A percentile compares a stretch with the other conserved stretches of the same genome.
Evolutionary conservation across 2,888 invertebrate species (phyloP).

Genomic region (Phlogophora meticulosa): DNA sequence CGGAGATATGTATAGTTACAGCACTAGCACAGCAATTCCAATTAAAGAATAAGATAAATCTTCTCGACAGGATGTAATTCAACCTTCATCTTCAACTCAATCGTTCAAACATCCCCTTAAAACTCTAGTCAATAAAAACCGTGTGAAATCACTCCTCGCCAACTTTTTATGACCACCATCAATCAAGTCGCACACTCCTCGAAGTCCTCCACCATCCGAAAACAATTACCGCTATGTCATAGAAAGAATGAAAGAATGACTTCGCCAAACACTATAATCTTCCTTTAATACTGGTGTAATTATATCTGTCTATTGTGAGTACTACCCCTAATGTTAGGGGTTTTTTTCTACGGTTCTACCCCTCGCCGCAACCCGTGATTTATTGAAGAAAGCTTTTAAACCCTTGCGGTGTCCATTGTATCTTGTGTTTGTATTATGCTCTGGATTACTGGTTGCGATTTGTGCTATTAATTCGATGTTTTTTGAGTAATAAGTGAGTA

Average conservation of each 20-base stretch:
- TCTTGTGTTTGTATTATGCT: conserved; percentile 73
- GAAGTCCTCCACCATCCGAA: conserved; percentile 35
- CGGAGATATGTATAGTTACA: too few relatives aligned
- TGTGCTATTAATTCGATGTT: conserved; percentile 81
- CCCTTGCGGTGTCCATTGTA: conserved; percentile 84
- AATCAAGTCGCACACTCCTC: conserved; percentile 48
- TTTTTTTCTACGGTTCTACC: conserved; percentile 53
- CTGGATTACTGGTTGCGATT: conserved; percentile 78
- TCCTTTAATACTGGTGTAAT: conserved; percentile 83
- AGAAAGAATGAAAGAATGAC: conserved; percentile 68
- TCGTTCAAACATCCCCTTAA: not conserved
- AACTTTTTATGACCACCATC: conserved; percentile 35
- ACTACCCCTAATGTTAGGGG: conserved; percentile 59
- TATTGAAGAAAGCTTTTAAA: conserved; percentile 90
- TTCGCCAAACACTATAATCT: conserved; percentile 78
- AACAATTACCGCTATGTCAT: conserved; percentile 53
- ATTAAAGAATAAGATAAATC: too few relatives aligned
- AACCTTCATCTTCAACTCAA: too few relatives aligned
- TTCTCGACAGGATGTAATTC: too few relatives aligned
- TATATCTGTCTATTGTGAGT: conserved; percentile 80
- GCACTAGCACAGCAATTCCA: too few relatives aligned
- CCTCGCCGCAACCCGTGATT: conserved; percentile 79
- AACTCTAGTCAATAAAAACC: conserved; percentile 1
- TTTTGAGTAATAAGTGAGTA: conserved; percentile 42
- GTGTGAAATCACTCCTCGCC: conserved; percentile 35